Percentiles rank a stretch among this genome's conserved stretches.
Evolutionary conservation across 1,140 invertebrate genomes (phyloP).

Genomic region (Diabrotica undecimpunctata): DNA sequence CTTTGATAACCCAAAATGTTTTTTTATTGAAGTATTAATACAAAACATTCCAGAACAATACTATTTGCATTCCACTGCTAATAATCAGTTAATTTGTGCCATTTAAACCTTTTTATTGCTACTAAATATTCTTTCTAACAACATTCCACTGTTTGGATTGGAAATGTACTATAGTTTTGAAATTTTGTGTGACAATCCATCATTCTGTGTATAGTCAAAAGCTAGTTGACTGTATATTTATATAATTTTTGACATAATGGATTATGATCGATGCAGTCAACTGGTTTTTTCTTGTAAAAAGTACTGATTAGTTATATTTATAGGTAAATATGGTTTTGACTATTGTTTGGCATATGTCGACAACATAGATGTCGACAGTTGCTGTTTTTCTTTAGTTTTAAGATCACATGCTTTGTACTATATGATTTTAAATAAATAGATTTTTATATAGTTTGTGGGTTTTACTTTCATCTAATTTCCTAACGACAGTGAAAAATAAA

Average conservation of each 20-base stretch:
- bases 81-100: too few species aligned
- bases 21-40: too few species aligned
- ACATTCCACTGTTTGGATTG: not conserved
- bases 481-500: too few species aligned
- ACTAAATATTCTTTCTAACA: too few species aligned
- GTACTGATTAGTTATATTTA: conserved; percentile 38
- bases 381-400: conserved; percentile 28
- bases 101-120: too few species aligned
- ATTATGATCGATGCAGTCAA: conserved; percentile 22
- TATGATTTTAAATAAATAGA: conserved; percentile 38
- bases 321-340: conserved; percentile 25
- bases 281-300: conserved; percentile 41
- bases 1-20: too few species aligned
- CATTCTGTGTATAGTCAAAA: conserved; percentile 21
- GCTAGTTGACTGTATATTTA: conserved; percentile 23
- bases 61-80: too few species aligned
- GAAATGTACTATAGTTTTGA: not conserved
- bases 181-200: too few species aligned
- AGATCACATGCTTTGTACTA: conserved; percentile 35
- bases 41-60: too few species aligned
- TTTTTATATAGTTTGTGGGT: conserved; percentile 1
- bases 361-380: conserved; percentile 21
- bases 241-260: conserved; percentile 13
- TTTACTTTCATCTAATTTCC: too few species aligned
- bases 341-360: conserved; percentile 19